Percentiles rank a stretch among this genome's conserved stretches.
Conservation (phyloP, 2,888 invertebrate genomes). For the Colostygia pectinataria region DNA sequence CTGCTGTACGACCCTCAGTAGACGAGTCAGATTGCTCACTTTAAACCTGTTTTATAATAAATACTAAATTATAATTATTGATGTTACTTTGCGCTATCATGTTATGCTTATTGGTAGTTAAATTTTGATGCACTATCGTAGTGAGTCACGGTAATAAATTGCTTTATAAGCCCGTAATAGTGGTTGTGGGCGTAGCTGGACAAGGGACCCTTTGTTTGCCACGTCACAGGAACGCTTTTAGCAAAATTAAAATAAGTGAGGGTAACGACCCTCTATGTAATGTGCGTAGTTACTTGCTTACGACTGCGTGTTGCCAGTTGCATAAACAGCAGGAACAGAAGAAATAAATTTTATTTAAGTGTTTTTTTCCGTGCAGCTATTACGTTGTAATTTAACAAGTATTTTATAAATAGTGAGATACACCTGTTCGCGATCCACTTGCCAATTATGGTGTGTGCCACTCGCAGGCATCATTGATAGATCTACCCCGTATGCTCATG, state of each 20-base stretch:
- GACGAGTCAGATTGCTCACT: conserved; percentile 56
- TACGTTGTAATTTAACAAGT: conserved; percentile 40
- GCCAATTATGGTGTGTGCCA: conserved; percentile 59
- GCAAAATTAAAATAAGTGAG: conserved; percentile 74
- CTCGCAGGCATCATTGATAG: conserved; percentile 56
- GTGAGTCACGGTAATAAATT: conserved; percentile 75
- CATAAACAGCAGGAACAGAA: conserved; percentile 25
- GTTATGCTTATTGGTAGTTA: conserved; percentile 46
- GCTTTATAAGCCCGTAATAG: conserved; percentile 63
- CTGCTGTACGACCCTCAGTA: conserved; percentile 52
- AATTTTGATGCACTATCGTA: conserved; percentile 56
- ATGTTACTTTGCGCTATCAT: conserved; percentile 38
- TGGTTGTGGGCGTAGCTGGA: conserved; percentile 69
- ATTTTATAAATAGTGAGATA: conserved; percentile 54
- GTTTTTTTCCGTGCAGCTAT: conserved; percentile 30
- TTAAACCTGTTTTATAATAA: conserved; percentile 49
- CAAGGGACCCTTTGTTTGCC: conserved; percentile 76
- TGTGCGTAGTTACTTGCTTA: conserved; percentile 42
- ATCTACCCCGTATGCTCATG: conserved; percentile 45
- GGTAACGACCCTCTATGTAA: conserved; percentile 57
- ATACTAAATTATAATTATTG: conserved; percentile 41
- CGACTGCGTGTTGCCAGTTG: conserved; percentile 34
- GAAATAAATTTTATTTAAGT: conserved; percentile 29
- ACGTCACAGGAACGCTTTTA: conserved; percentile 75
- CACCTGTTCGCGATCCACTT: conserved; percentile 62